Percentiles rank a stretch among this genome's conserved stretches.
phyloP scores from a whole-genome alignment of 2,797 vertebrate species.

The Acanthurus lineatus region DNA sequence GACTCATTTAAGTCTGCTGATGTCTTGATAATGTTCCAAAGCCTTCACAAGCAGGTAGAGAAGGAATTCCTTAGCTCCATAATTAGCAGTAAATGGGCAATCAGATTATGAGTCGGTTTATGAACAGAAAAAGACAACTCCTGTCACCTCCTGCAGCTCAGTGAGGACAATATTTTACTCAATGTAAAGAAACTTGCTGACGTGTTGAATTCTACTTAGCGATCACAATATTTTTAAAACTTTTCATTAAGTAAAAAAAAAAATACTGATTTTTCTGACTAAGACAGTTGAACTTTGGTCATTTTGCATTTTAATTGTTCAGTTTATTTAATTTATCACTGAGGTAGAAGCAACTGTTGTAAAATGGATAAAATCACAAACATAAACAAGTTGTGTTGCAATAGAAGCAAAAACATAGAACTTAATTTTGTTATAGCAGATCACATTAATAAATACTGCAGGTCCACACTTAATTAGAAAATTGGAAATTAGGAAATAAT shows the following conservation, averaged over 20 bases:
- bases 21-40: conserved; percentile 82
- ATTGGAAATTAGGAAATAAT: neutral
- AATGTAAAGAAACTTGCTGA: conserved; percentile 41
- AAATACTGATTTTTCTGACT: neutral
- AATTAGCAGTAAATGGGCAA: conserved; percentile 63
- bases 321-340: neutral
- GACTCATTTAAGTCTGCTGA: conserved; percentile 79
- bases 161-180: conserved; percentile 31
- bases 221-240: neutral
- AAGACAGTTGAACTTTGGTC: neutral
- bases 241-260: conserved; percentile 9
- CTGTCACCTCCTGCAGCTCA: conserved; percentile 53
- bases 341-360: neutral
- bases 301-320: neutral
- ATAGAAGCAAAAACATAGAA: neutral
- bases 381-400: neutral
- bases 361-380: neutral
- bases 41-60: conserved; percentile 75
- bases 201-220: neutral
- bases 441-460: neutral
- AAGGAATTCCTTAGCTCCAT: conserved; percentile 71
- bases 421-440: neutral
- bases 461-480: neutral
- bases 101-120: conserved; percentile 60
- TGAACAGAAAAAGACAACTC: conserved; percentile 45